Evolutionary conservation across 1,140 invertebrate genomes (phyloP), one percentile per base, ranked within the genome.

Genomic region (Brachionus calyciflorus): DNA sequence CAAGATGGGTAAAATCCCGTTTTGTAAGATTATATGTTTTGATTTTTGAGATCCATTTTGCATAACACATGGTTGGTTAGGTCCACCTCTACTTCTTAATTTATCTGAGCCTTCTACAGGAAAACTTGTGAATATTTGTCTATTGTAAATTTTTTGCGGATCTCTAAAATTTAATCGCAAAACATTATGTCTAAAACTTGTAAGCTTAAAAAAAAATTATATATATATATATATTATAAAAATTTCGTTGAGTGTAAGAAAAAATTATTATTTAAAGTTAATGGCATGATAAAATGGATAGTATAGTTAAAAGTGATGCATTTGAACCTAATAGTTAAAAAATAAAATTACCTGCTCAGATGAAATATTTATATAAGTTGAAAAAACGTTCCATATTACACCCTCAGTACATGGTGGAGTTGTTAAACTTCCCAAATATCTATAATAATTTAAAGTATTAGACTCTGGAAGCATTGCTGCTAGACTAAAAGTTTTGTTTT

Each of bases 341-440:
- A n/a, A n/a, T 33, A 30, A 33, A 44, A 14, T 17, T 73, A 73
- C 69, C 17, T 73, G 69, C 9, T 28, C 69, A 40, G 46, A 33
- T 51, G 69, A 73, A 28, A 73, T 73, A 26, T 49, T 41, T 12
- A 73, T 55, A 0, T 90, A 89, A 76, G 90, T 86, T 77, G 89
- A 89, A 80, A 93, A 92, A 80, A 94, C 89, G 33, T 93, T 90
- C 93, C 93, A 96, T 1, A 89, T 91, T 2, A 94, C 92, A 3
- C 91, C 88, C 87, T 95, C 93, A 7, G 88, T 88, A 80, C 93
- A 95, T 0, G 92, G 92, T 2, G 93, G 93, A 3, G 93, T 94
- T 0, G 93, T 95, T 40, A 95, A 83, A 0, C 92, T 94, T 0
- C 93, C 93, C 49, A 88, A 87, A 83, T 95, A 96, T 1, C 89